phyloP scores from a whole-genome alignment of 1,140 invertebrate species.

The Lucilia sericata region DNA sequence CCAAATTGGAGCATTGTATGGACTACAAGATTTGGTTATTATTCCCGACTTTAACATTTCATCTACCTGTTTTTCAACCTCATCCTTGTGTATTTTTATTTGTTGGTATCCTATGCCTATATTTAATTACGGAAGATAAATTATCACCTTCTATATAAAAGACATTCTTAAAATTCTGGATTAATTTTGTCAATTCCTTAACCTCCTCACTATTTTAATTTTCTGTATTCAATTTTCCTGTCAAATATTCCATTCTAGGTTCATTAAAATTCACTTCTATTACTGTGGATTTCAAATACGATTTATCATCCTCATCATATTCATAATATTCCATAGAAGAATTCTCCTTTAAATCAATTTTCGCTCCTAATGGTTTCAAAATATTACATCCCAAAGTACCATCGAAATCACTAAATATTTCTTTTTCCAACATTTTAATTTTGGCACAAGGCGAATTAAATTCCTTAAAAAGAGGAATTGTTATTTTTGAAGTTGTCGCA shows the following conservation, averaged over 20 bases:
- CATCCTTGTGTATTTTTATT: too few species aligned
- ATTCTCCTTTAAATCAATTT: constrained; percentile 13
- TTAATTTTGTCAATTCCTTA: background rate
- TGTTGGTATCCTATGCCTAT: background rate
- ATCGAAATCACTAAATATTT: background rate
- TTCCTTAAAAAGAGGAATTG: constrained; percentile 23
- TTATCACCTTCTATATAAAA: constrained; percentile 4
- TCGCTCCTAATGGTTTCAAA: background rate
- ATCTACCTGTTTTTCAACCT: too few species aligned
- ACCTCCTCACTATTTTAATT: constrained; percentile 1
- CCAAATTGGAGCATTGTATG: constrained; percentile 63
- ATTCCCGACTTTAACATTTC: too few species aligned
- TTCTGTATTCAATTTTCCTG: too few species aligned
- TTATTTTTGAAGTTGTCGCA: too few species aligned
- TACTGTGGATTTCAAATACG: too few species aligned
- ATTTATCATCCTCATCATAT: too few species aligned
- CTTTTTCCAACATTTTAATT: background rate
- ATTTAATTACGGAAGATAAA: background rate
- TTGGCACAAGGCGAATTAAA: background rate
- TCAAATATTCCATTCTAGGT: background rate
- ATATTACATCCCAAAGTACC: background rate
- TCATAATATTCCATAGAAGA: too few species aligned
- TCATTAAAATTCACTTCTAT: background rate
- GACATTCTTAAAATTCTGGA: background rate
- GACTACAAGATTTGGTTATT: constrained; percentile 45